phyloP scores from a whole-genome alignment of 2,888 invertebrate genomes.

The Leistus spinibarbis region DNA sequence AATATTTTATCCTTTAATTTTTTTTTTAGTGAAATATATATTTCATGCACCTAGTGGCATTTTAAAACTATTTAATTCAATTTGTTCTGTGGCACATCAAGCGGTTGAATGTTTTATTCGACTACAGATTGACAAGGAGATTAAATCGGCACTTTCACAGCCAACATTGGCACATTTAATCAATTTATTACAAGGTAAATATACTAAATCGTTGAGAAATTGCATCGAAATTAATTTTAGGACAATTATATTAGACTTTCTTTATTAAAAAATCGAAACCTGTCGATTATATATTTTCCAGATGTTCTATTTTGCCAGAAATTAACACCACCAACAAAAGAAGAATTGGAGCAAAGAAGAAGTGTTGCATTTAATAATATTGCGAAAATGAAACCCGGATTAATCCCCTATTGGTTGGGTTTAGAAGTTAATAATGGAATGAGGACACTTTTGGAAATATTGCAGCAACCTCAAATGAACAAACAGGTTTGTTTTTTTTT shows the following conservation, averaged over 20 bases:
- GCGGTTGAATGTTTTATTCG: constrained; percentile 58
- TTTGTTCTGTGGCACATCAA: constrained; percentile 57
- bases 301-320: constrained; percentile 54
- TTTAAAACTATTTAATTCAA: constrained; percentile 58
- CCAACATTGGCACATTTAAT: constrained; percentile 65
- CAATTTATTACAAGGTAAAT: constrained; percentile 64
- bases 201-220: no score
- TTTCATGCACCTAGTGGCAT: constrained; percentile 59
- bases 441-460: constrained; percentile 57
- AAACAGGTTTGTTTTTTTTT: constrained; percentile 63
- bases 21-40: constrained; percentile 63
- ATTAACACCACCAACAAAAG: constrained; percentile 48
- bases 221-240: no score
- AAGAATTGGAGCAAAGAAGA: constrained; percentile 53
- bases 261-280: constrained; percentile 38
- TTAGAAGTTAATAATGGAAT: constrained; percentile 55
- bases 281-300: constrained; percentile 44
- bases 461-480: constrained; percentile 65
- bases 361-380: constrained; percentile 58
- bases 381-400: constrained; percentile 51
- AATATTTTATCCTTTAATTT: background rate
- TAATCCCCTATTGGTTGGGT: constrained; percentile 53
- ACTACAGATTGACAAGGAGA: constrained; percentile 54
- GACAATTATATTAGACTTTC: no score
- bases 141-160: constrained; percentile 59